These are phyloP conservation scores for Yponomeuta malinellus DNA, from an alignment of 2,888 invertebrate species.

Conservation along the genomic window DNA sequence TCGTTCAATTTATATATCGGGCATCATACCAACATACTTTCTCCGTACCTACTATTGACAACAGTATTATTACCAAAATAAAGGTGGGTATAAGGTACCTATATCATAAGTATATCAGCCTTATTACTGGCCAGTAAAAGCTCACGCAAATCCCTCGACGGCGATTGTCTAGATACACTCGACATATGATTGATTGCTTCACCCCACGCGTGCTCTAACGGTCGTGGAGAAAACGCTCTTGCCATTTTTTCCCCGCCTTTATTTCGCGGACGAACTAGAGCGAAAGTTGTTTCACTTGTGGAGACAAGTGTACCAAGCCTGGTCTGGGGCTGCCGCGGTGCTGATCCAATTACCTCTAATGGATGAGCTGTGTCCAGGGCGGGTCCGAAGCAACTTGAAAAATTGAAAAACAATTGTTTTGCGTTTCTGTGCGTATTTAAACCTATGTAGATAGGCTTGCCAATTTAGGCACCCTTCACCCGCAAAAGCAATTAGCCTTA, in stretches of 20 bases:
- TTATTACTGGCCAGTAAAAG: slow-evolving; percentile 15
- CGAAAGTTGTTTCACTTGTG: neutral
- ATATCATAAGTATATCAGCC: neutral
- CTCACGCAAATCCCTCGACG: slow-evolving; percentile 27
- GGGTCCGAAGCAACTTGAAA: slow-evolving; percentile 3
- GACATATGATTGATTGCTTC: slow-evolving; percentile 37
- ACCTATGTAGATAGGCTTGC: neutral
- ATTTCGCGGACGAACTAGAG: neutral
- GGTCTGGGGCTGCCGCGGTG: neutral
- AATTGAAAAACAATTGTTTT: neutral
- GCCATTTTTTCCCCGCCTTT: neutral
- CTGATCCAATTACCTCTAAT: slow-evolving; percentile 65
- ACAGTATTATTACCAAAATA: no score
- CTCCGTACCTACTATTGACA: no score
- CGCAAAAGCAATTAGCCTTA: no score
- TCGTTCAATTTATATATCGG: no score
- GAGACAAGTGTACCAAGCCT: neutral
- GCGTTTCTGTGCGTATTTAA: neutral
- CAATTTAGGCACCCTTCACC: no score
- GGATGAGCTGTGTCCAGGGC: slow-evolving; percentile 37
- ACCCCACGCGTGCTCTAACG: neutral
- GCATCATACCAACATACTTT: no score
- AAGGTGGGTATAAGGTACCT: no score
- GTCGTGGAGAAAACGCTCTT: neutral
- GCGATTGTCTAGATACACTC: slow-evolving; percentile 23